phyloP scores from a whole-genome alignment of 2,113 vertebrate species.

The Ciconia maguari region DNA sequence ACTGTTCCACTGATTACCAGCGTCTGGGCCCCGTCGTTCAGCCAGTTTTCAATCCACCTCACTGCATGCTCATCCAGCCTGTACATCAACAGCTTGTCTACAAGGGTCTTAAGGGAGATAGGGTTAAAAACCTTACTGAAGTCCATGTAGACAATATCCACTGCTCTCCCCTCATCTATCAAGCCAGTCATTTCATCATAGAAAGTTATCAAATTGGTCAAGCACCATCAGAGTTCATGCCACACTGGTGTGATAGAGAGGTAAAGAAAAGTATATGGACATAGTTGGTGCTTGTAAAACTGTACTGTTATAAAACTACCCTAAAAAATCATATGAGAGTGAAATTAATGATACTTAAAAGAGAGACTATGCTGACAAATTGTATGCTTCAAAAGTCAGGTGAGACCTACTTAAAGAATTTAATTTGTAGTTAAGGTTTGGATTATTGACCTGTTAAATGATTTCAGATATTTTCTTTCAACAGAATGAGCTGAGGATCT shows the following conservation, averaged over 20 bases:
- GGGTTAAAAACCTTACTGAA: background rate
- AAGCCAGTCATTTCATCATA: background rate
- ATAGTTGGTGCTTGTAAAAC: background rate
- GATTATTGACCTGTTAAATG: background rate
- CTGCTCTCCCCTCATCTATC: rapidly evolving
- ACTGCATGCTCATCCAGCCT: background rate
- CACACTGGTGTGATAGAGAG: background rate
- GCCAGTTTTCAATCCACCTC: background rate
- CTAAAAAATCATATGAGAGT: background rate
- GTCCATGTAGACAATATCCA: background rate
- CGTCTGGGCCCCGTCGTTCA: background rate
- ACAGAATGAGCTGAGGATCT: background rate
- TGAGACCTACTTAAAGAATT: background rate
- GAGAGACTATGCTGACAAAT: background rate
- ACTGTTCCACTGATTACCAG: background rate
- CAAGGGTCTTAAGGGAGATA: background rate
- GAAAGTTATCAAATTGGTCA: background rate
- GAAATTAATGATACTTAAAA: background rate
- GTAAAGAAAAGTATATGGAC: background rate
- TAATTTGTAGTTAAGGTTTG: background rate
- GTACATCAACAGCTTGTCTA: background rate
- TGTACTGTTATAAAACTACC: background rate
- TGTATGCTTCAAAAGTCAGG: background rate
- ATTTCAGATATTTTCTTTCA: background rate
- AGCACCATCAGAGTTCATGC: background rate